These are phyloP conservation scores for Anoplolepis gracilipes DNA, from an alignment of 1,140 invertebrate genomes.

Conservation along the genomic window DNA sequence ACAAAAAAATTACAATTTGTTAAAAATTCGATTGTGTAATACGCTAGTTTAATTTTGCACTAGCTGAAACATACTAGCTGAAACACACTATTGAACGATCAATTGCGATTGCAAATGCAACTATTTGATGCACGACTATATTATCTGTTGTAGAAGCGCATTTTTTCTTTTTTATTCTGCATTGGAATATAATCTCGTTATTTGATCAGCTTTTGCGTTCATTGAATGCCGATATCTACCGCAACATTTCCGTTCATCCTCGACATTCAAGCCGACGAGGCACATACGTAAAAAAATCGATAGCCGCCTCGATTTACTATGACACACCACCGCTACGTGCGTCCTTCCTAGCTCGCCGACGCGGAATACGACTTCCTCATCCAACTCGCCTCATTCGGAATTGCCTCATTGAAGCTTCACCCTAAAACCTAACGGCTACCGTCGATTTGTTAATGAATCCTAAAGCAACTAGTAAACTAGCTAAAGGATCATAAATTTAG, in stretches of 20 bases:
- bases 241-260: conserved; percentile 55
- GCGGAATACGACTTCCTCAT: conserved; percentile 49
- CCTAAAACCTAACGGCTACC: not conserved
- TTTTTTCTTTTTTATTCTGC: conserved; percentile 20
- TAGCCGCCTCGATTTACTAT: conserved; percentile 52
- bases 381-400: not conserved
- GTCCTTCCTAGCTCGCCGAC: conserved; percentile 37
- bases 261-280: conserved; percentile 57
- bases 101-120: not conserved
- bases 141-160: not conserved
- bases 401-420: not conserved
- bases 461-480: not conserved
- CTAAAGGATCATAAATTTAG: not conserved
- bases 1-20: not conserved
- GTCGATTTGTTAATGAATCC: not conserved
- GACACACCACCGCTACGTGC: conserved; percentile 48
- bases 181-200: conserved; percentile 9
- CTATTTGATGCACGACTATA: not conserved
- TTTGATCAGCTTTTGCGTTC: conserved; percentile 25
- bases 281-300: conserved; percentile 58
- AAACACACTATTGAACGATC: not conserved
- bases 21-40: not conserved
- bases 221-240: conserved; percentile 38
- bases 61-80: not conserved
- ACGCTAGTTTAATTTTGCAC: not conserved